Percentiles rank a stretch among this genome's conserved stretches.
These are phyloP conservation scores for Tragelaphus buxtoni DNA, from an alignment of 2,113 vertebrate genomes.

Conservation along the genomic window DNA sequence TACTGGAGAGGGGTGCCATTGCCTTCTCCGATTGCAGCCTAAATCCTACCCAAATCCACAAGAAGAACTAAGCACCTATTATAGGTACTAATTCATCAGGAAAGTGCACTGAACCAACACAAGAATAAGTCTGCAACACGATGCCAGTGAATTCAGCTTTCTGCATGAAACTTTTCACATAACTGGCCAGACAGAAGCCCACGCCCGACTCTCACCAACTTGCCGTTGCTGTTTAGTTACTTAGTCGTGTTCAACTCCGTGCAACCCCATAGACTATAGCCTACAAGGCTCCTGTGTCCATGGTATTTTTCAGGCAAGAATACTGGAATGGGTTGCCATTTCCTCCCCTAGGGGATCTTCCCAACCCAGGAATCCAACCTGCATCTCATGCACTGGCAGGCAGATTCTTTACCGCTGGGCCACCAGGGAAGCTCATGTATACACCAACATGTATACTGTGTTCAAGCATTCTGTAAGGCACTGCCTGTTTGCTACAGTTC, in stretches of 20 bases:
- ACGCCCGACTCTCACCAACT: not conserved
- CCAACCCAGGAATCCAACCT: not conserved
- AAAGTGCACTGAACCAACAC: not conserved
- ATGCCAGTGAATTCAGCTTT: not conserved
- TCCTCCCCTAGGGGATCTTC: not conserved
- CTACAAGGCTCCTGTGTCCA: not conserved
- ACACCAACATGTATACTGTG: not conserved
- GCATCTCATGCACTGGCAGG: not conserved
- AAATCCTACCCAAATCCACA: not conserved
- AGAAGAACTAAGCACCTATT: not conserved
- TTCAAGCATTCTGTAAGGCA: not conserved
- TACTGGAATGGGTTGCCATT: not conserved
- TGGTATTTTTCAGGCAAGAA: not conserved
- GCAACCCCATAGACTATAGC: not conserved
- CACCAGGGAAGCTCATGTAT: not conserved
- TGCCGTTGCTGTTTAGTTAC: not conserved
- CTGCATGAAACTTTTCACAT: not conserved
- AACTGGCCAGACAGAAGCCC: not conserved
- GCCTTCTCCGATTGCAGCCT: no score
- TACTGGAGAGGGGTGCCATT: no score
- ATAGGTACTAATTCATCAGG: not conserved
- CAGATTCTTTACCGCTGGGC: not conserved
- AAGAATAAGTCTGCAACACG: not conserved
- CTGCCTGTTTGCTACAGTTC: not conserved
- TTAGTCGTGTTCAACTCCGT: not conserved